These are phyloP conservation scores for Agrochola lychnidis DNA, from an alignment of 2,888 invertebrate species.

Conservation along the genomic window DNA sequence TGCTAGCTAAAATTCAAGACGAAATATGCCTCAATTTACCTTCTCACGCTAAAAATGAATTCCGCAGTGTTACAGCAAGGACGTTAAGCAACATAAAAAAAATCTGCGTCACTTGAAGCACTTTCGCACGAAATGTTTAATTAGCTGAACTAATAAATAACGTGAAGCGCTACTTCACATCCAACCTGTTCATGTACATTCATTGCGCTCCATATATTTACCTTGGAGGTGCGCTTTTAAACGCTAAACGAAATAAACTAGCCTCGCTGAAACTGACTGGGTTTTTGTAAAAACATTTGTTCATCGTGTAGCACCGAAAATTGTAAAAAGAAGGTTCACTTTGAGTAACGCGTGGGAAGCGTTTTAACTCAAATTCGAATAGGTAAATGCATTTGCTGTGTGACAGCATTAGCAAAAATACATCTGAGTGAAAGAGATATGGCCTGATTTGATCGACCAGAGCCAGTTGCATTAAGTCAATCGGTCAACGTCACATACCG, in stretches of 20 bases:
- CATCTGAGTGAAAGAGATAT: too few relatives aligned
- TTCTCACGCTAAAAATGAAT: background rate
- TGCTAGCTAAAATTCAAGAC: background rate
- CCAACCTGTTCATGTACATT: constrained; percentile 65
- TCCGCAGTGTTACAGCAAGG: background rate
- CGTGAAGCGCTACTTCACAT: constrained; percentile 32
- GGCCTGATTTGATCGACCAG: background rate
- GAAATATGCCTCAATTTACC: background rate
- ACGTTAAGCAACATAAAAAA: background rate
- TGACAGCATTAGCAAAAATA: background rate
- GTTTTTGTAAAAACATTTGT: constrained; percentile 64
- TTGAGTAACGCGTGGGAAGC: background rate
- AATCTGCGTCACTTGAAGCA: constrained; percentile 14
- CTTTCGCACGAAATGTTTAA: constrained; percentile 59
- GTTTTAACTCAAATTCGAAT: background rate
- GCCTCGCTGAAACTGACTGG: constrained; percentile 43
- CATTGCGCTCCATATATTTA: constrained; percentile 58
- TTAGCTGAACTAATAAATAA: constrained; percentile 63
- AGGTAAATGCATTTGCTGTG: background rate
- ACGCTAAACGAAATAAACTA: constrained; percentile 61
- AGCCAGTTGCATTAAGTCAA: background rate
- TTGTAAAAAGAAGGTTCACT: constrained; percentile 7
- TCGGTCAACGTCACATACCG: background rate
- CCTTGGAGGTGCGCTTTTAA: constrained; percentile 55
- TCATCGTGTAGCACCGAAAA: background rate